Percentiles rank a stretch among this genome's conserved stretches.
Conservation (phyloP, 2,113 vertebrate genomes). For the Ochotona curzoniae region DNA sequence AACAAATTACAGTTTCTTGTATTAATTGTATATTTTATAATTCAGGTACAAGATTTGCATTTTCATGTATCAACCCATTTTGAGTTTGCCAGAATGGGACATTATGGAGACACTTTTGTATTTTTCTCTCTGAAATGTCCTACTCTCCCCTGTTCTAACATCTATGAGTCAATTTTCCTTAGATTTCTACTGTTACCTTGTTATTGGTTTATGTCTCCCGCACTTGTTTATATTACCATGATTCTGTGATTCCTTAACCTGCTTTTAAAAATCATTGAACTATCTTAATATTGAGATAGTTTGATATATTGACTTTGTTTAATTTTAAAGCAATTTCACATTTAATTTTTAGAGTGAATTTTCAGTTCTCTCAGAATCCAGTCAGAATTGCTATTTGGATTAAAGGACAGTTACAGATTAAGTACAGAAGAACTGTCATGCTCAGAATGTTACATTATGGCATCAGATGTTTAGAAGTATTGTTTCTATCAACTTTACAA, state of each 20-base stretch:
- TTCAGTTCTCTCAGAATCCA: constrained; percentile 2
- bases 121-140: not conserved
- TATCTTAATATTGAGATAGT: not conserved
- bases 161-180: not conserved
- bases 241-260: constrained; percentile 9
- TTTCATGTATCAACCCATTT: constrained; percentile 26
- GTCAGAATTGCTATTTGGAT: not conserved
- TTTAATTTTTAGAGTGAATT: not conserved
- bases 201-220: not conserved
- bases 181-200: not conserved
- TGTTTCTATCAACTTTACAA: not conserved
- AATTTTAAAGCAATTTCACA: not conserved
- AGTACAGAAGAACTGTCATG: not conserved
- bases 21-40: not conserved
- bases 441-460: not conserved
- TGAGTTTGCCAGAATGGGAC: not conserved
- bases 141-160: not conserved
- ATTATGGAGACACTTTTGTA: not conserved
- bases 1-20: not conserved
- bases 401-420: not conserved
- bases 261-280: too few relatives aligned
- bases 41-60: not conserved
- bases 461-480: not conserved
- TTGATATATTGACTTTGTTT: not conserved
- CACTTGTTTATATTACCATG: not conserved